Conservation (phyloP, 2,888 invertebrate species). For the Ornithoptera priamus region DNA sequence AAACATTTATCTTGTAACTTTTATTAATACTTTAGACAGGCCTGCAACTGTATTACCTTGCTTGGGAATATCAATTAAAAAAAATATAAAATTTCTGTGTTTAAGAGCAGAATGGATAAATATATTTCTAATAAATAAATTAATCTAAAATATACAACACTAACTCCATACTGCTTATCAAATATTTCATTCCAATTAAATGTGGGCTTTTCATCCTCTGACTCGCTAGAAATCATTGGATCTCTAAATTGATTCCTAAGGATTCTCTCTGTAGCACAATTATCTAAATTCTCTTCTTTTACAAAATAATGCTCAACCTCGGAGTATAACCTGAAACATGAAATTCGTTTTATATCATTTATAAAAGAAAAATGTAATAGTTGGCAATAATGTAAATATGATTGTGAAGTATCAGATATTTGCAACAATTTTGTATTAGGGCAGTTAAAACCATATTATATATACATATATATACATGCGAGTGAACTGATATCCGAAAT, state of each 20-base stretch:
- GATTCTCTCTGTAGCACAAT: constrained; percentile 58
- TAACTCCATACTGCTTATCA: constrained; percentile 43
- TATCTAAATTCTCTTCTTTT: constrained; percentile 50
- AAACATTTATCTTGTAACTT: too few species aligned
- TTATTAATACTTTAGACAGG: too few species aligned
- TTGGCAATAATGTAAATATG: too few species aligned
- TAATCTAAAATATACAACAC: constrained; percentile 16
- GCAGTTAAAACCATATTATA: not conserved
- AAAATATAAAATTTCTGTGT: too few species aligned
- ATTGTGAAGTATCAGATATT: not conserved
- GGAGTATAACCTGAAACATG: constrained; percentile 45
- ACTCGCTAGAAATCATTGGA: constrained; percentile 56
- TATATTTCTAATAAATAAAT: too few species aligned
- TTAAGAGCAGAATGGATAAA: too few species aligned
- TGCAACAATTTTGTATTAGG: not conserved
- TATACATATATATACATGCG: too few species aligned
- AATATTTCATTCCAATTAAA: constrained; percentile 61
- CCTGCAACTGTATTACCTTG: too few species aligned
- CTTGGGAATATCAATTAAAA: too few species aligned
- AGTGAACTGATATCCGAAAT: too few species aligned
- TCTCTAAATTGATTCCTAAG: constrained; percentile 56
- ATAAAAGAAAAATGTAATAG: too few species aligned
- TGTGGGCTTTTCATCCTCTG: constrained; percentile 47
- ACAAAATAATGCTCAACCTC: constrained; percentile 47
- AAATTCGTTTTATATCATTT: too few species aligned